Evolutionary conservation across 2,888 invertebrate species (phyloP), one percentile per base, ranked within the genome.

Genomic region (Sarcophaga variegata): DNA sequence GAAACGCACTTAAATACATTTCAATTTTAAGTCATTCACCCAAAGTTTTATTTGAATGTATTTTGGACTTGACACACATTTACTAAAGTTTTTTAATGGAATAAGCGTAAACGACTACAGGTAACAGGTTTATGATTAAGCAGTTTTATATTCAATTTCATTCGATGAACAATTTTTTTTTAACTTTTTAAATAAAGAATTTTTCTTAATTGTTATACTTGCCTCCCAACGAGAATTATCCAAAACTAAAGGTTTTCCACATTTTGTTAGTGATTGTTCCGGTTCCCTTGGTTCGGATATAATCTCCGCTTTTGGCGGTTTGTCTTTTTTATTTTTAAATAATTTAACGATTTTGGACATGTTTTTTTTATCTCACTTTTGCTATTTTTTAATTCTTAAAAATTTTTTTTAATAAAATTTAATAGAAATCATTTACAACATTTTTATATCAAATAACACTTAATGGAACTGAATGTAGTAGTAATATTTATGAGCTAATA

Each of bases 221-320:
- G 92, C 93, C 93, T 93, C 93, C 92, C 93, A 92, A 78, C 93
- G 91, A 72, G 90, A 89, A 87, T 92, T 92, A 87, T 93, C 93
- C 89, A 93, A 89, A 62, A 92, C 90, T 79, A 93, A 90, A 17
- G 92, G 90, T 84, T 92, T 93, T 88, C 93, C 93, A 87, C 92
- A 92, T 89, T 91, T 92, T 45, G 91, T 91, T 70, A 91, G 87
- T 66, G 90, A 90, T 89, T 89, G 89, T 75, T 90, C 91, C 20
- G 90, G 90, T 64, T 90, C 90, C 82, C 90, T 91, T 37, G 90
- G 89, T 69, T 91, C 91, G 75, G 90, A 90, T 85, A 93, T 92
- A 72, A 93, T 93, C 89, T 93, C 93, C 83, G 93, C 92, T 88
- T 93, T 93, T 77, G 91, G 90, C 37, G 90, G 88, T 90, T 92